phyloP scores from a whole-genome alignment of 2,797 vertebrate species.

The Girardinus metallicus region DNA sequence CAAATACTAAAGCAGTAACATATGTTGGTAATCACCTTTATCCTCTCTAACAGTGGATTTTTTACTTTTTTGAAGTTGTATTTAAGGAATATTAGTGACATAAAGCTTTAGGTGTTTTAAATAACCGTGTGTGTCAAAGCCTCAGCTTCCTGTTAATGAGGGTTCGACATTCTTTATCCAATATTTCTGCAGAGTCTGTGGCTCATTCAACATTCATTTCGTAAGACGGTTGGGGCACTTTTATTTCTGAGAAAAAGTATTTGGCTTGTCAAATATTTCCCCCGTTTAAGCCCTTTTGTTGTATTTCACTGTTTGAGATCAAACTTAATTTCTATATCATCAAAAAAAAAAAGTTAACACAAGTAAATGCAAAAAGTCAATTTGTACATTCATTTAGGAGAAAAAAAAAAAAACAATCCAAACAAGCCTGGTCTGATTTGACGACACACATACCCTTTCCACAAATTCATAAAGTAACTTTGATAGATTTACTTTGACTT shows the following conservation, averaged over 20 bases:
- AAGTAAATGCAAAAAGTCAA: neutral
- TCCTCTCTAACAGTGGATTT: neutral
- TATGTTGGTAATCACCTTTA: neutral
- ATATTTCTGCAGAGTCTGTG: neutral
- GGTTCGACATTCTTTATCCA: neutral
- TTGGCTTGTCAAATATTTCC: neutral
- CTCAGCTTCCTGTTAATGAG: neutral
- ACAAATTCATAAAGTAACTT: neutral
- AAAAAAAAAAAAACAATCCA: neutral
- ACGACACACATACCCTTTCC: neutral
- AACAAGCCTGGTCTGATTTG: neutral
- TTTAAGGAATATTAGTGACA: neutral
- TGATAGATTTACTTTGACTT: neutral
- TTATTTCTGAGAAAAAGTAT: neutral
- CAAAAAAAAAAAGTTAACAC: neutral
- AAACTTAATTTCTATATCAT: neutral
- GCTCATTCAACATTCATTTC: neutral
- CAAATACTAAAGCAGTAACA: neutral
- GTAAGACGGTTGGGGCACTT: neutral
- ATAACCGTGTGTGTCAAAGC: neutral
- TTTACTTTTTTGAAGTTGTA: neutral
- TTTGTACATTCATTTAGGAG: neutral
- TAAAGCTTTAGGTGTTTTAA: neutral
- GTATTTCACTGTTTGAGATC: neutral
- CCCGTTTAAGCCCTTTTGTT: neutral